These are phyloP conservation scores for Carapus acus DNA, from an alignment of 2,797 vertebrate species.

Conservation along the genomic window DNA sequence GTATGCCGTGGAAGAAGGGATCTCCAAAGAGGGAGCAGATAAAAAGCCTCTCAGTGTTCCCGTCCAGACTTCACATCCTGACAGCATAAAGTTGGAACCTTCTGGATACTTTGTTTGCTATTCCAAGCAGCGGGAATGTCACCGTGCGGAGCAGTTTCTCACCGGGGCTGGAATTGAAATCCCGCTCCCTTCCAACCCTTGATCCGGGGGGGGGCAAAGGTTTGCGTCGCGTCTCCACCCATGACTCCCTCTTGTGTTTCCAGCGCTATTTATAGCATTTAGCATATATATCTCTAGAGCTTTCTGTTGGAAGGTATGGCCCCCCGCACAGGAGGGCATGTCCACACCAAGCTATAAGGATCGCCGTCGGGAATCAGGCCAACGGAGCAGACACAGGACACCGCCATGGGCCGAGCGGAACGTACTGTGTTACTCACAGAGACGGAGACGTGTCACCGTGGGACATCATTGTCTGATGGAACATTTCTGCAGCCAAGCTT, in stretches of 20 bases:
- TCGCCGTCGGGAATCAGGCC: conserved; percentile 18
- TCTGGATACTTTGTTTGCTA: too few species aligned
- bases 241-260: conserved; percentile 33
- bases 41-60: neutral
- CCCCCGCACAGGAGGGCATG: neutral
- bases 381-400: conserved; percentile 9
- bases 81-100: too few species aligned
- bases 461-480: neutral
- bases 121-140: neutral
- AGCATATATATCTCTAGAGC: conserved; percentile 20
- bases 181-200: conserved; percentile 6
- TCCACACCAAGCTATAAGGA: conserved; percentile 22
- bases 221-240: conserved; percentile 4
- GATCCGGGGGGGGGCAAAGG: conserved; percentile 9
- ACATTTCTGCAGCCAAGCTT: neutral
- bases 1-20: neutral
- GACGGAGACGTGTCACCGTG: neutral
- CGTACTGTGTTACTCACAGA: too few species aligned
- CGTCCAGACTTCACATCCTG: neutral
- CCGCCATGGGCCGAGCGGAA: neutral
- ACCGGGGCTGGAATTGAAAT: conserved; percentile 14
- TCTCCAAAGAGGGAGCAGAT: neutral
- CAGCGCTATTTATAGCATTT: conserved; percentile 45
- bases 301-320: conserved; percentile 21
- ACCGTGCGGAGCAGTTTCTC: neutral